Evolutionary conservation across 2,797 vertebrate genomes (phyloP).

Genomic region (Diplodus sargus): DNA sequence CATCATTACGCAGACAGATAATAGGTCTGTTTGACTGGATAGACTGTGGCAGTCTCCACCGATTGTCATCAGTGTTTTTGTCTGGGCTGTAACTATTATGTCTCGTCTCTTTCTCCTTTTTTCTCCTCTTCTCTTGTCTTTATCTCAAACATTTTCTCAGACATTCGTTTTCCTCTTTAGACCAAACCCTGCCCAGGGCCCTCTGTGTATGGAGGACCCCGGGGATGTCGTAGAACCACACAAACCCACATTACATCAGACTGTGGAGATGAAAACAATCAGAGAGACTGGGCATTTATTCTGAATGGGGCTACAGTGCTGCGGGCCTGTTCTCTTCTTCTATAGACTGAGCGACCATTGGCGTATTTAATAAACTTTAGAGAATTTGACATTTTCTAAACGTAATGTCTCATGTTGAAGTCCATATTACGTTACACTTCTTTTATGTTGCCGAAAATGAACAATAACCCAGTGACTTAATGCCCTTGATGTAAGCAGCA

Average conservation of each 20-base stretch:
- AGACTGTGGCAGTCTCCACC: slow-evolving; percentile 17
- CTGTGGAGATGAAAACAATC: slow-evolving; percentile 11
- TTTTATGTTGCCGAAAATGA: slow-evolving; percentile 12
- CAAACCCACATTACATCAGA: slow-evolving; percentile 23
- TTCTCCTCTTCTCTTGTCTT: neutral
- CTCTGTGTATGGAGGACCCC: slow-evolving; percentile 20
- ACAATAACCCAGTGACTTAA: slow-evolving; percentile 47
- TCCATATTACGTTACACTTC: slow-evolving; percentile 16
- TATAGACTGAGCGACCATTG: neutral
- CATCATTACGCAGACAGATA: slow-evolving; percentile 35
- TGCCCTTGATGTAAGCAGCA: slow-evolving; percentile 26
- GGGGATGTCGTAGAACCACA: slow-evolving; percentile 39
- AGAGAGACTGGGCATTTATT: slow-evolving; percentile 22
- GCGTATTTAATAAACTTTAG: neutral
- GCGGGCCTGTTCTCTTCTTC: neutral
- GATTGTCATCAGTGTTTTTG: slow-evolving; percentile 41
- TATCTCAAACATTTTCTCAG: slow-evolving; percentile 19
- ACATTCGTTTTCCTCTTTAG: neutral
- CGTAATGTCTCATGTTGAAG: neutral
- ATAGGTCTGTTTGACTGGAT: slow-evolving; percentile 36
- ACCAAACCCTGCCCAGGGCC: neutral
- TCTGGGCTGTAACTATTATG: slow-evolving; percentile 38
- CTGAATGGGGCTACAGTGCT: neutral
- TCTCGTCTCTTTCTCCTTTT: slow-evolving; percentile 4
- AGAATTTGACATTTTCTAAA: neutral